Conservation (phyloP, 2,888 invertebrate species). For the Trachelus troglodyta region DNA sequence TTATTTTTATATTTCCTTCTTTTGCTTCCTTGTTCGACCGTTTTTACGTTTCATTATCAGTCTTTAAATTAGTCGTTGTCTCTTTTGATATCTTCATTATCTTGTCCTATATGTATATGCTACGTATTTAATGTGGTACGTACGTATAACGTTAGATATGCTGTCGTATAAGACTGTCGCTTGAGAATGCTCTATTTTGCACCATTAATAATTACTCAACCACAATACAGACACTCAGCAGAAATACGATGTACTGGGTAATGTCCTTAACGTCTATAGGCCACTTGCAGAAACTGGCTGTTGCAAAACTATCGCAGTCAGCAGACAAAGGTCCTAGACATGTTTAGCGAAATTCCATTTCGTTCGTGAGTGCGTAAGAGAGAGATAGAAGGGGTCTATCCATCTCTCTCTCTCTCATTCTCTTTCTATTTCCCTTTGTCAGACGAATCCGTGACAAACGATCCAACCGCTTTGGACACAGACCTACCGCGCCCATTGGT, state of each 20-base stretch:
- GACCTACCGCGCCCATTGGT: background rate
- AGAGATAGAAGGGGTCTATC: background rate
- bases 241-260: slow-evolving; percentile 6
- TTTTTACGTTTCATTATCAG: background rate
- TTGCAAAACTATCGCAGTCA: background rate
- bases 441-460: background rate
- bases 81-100: background rate
- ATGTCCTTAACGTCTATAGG: background rate
- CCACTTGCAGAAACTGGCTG: background rate
- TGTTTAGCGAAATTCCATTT: background rate
- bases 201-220: slow-evolving; percentile 18
- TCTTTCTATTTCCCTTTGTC: background rate
- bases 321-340: background rate
- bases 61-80: background rate
- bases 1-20: background rate
- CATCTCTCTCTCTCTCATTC: background rate
- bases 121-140: slow-evolving; percentile 9
- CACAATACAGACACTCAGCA: background rate
- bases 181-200: slow-evolving; percentile 48
- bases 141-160: background rate
- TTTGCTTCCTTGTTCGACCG: background rate
- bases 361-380: background rate
- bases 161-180: slow-evolving; percentile 35
- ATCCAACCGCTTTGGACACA: background rate
- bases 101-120: slow-evolving; percentile 21